Evolutionary conservation across 2,113 vertebrate genomes (phyloP).

Genomic region (Nestor notabilis): DNA sequence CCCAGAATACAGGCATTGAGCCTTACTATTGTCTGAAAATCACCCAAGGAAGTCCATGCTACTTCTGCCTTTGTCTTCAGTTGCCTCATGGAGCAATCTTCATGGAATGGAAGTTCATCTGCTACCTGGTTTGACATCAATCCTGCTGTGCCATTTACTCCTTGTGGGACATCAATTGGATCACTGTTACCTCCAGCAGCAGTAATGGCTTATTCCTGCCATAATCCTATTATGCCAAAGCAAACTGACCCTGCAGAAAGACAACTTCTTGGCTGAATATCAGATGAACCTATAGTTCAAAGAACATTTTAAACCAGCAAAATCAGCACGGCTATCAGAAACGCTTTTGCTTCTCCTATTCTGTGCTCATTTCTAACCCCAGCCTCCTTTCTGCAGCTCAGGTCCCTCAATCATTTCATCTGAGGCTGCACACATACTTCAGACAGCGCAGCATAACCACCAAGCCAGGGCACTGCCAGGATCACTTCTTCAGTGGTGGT

Average conservation of each 20-base stretch:
- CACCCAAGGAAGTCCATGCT: not conserved
- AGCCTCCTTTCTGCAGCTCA: not conserved
- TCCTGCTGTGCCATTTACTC: not conserved
- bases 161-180: not conserved
- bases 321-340: not conserved
- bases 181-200: not conserved
- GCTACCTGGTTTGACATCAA: rapidly evolving
- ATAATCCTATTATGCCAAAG: not conserved
- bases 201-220: not conserved
- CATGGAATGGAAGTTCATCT: not conserved
- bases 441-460: not conserved
- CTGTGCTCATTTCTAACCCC: not conserved
- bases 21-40: not conserved
- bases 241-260: not conserved
- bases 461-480: not conserved
- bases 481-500: not conserved
- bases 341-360: not conserved
- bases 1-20: rapidly evolving
- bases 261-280: not conserved
- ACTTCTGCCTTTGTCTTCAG: not conserved
- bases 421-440: not conserved
- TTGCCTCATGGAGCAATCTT: not conserved
- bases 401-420: not conserved
- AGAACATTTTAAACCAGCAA: not conserved
- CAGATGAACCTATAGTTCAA: not conserved